Percentiles rank a stretch among this genome's conserved stretches.
Conservation (phyloP, 2,888 invertebrate species). For the Rhyacophila evoluta region DNA sequence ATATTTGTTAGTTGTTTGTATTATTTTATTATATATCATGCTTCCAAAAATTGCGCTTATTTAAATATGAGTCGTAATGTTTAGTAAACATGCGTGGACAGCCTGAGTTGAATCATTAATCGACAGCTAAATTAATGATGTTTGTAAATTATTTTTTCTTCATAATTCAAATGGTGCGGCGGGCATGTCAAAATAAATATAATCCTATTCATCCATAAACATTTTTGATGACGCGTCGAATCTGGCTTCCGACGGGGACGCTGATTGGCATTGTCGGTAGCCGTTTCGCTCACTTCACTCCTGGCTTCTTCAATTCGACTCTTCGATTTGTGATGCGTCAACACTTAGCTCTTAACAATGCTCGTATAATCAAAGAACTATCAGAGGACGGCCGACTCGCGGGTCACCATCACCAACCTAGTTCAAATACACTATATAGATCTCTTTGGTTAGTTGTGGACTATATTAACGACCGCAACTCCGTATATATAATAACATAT, state of each 20-base stretch:
- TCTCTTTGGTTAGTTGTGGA: too few species aligned
- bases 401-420: background rate
- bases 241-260: background rate
- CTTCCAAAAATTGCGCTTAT: too few species aligned
- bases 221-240: background rate
- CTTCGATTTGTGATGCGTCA: slow-evolving; percentile 22
- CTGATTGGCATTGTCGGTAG: slow-evolving; percentile 9
- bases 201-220: background rate
- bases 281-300: slow-evolving; percentile 10
- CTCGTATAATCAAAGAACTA: slow-evolving; percentile 12
- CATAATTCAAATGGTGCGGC: background rate
- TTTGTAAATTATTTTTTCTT: background rate
- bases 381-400: slow-evolving; percentile 4
- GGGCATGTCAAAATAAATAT: background rate
- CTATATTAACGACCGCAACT: too few species aligned
- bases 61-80: too few species aligned
- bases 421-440: too few species aligned
- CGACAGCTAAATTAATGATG: background rate
- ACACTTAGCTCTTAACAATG: slow-evolving; percentile 9
- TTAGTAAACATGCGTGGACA: too few species aligned
- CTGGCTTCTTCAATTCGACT: slow-evolving; percentile 1
- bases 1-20: too few species aligned
- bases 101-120: background rate
- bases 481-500: too few species aligned
- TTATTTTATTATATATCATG: too few species aligned